These are phyloP conservation scores for Dasypolia templi DNA, from an alignment of 2,888 invertebrate species.

Conservation along the genomic window DNA sequence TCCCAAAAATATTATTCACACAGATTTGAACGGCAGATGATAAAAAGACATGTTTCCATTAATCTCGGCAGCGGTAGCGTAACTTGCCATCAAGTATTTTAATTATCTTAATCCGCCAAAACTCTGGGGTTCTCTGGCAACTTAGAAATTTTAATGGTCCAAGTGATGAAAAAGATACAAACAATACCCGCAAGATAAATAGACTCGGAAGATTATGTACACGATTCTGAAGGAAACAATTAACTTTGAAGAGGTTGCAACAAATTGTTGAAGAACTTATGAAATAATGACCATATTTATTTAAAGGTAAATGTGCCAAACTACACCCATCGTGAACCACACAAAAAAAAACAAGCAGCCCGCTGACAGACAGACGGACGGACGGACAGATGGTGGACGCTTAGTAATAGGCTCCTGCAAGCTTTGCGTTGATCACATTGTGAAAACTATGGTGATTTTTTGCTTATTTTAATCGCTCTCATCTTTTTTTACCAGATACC, in stretches of 20 bases:
- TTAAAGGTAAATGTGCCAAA: no score
- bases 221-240: slow-evolving; percentile 41
- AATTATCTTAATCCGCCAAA: slow-evolving; percentile 82
- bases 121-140: slow-evolving; percentile 72
- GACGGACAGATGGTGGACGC: no score
- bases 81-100: slow-evolving; percentile 81
- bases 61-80: slow-evolving; percentile 70
- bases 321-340: no score
- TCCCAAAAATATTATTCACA: slow-evolving; percentile 56
- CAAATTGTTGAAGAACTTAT: no score
- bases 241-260: slow-evolving; percentile 2
- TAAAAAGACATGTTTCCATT: slow-evolving; percentile 67
- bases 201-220: slow-evolving; percentile 33
- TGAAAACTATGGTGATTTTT: no score
- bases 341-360: neutral
- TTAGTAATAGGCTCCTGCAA: no score
- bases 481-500: no score
- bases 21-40: slow-evolving; percentile 55
- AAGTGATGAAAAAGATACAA: slow-evolving; percentile 66
- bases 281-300: no score
- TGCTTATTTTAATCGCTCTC: no score
- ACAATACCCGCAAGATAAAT: slow-evolving; percentile 32
- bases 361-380: no score
- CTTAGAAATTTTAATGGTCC: slow-evolving; percentile 73
- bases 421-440: no score